Evolutionary conservation across 1,140 invertebrate species (phyloP).

Genomic region (Anastatus disparis): DNA sequence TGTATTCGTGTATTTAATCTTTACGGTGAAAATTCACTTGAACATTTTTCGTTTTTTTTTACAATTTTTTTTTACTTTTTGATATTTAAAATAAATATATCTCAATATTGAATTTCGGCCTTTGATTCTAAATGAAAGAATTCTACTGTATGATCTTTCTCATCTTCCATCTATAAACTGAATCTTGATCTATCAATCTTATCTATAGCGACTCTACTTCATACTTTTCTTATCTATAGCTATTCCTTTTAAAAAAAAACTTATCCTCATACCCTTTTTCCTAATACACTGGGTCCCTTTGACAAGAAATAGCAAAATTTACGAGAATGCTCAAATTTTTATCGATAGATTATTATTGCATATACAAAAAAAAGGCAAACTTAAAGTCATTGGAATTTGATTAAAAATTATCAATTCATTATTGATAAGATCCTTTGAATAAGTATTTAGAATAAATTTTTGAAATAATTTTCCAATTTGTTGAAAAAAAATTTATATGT

Average conservation of each 20-base stretch:
- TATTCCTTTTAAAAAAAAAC: background rate
- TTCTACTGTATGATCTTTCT: background rate
- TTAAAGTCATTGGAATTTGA: background rate
- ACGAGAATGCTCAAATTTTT: background rate
- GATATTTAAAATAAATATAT: too few relatives aligned
- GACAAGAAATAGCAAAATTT: background rate
- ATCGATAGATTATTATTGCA: background rate
- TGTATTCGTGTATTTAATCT: too few relatives aligned
- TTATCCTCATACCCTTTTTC: background rate
- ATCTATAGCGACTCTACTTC: background rate
- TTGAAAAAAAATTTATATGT: background rate
- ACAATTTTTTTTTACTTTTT: too few relatives aligned
- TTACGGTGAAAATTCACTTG: too few relatives aligned
- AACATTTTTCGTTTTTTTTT: too few relatives aligned
- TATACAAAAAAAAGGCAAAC: background rate
- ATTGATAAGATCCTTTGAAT: constrained; percentile 12
- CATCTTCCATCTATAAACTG: too few relatives aligned
- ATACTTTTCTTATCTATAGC: background rate
- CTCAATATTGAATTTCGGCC: background rate
- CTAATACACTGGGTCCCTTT: background rate
- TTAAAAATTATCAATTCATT: background rate
- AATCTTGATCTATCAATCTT: background rate
- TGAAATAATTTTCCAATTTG: background rate
- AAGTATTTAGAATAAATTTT: background rate
- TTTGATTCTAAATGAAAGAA: too few relatives aligned